phyloP scores from a whole-genome alignment of 2,113 vertebrate genomes.

The Ophthalmolycus amberensis region DNA sequence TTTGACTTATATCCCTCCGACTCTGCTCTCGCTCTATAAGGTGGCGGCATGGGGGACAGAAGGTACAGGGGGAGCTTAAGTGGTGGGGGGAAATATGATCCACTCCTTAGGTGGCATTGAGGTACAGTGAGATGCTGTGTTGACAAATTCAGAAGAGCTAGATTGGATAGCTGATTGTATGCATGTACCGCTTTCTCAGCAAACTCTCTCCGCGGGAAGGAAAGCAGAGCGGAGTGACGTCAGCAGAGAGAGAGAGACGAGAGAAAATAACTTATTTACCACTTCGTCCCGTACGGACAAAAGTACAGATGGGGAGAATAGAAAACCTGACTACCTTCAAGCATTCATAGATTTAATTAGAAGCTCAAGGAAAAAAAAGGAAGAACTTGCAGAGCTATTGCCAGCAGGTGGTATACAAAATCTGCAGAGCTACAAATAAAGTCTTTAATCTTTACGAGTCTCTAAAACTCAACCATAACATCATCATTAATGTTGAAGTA shows the following conservation, averaged over 20 bases:
- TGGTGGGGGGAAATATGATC: slow-evolving; percentile 11
- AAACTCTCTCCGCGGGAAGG: slow-evolving; percentile 17
- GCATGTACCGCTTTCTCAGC: slow-evolving; percentile 54
- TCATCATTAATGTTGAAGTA: slow-evolving; percentile 51
- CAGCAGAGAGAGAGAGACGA: slow-evolving; percentile 20
- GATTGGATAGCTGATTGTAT: slow-evolving; percentile 43
- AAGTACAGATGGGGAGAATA: slow-evolving; percentile 61
- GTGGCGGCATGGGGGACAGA: neutral
- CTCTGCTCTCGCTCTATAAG: neutral
- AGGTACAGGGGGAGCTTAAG: slow-evolving; percentile 18
- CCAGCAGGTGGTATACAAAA: slow-evolving; percentile 64
- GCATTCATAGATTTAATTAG: slow-evolving; percentile 70
- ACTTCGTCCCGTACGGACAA: slow-evolving; percentile 37
- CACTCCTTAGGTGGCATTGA: neutral
- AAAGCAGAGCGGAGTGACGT: slow-evolving; percentile 39
- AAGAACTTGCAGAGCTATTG: slow-evolving; percentile 45
- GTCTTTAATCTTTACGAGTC: slow-evolving; percentile 65
- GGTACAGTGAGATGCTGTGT: neutral
- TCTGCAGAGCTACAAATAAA: slow-evolving; percentile 56
- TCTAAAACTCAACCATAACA: slow-evolving; percentile 53
- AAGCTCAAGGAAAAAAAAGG: slow-evolving; percentile 10
- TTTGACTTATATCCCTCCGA: neutral
- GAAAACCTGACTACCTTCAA: slow-evolving; percentile 57
- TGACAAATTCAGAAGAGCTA: slow-evolving; percentile 34
- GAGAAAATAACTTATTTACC: slow-evolving; percentile 44